Evolutionary conservation across 2,797 vertebrate genomes (phyloP), one percentile per base, ranked within the genome.

Genomic region (Lateolabrax maculatus): DNA sequence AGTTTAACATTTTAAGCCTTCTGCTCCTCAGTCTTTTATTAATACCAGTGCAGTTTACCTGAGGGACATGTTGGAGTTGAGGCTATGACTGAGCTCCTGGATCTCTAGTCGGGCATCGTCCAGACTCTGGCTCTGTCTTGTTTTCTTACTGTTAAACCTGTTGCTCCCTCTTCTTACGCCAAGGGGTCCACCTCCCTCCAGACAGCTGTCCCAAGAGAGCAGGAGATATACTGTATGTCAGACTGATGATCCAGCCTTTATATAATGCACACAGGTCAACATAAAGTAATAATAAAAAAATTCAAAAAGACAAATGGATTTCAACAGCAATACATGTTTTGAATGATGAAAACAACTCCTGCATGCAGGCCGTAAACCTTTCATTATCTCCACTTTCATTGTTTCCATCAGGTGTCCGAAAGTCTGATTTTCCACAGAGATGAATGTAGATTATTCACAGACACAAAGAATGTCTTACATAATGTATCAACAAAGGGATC

Each of bases 41-140:
- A 13, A 41, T 46, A 19, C 23, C 6, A 11, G 21, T n/a, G n/a
- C n/a, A 23, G 13, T 41, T 19, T 86, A 93, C 94, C 92, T 91
- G 78, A 70, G 25, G n/a, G 71, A 18, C 15, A 58, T 64, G 61
- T 34, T 92, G 77, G 84, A 75, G 21, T n/a, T 1, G 5, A 94
- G 67, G 53, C 31, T 56, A 15, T 16, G 74, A 52, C 69, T 79
- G 0, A 71, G 51, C 34, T 60, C 82, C 16, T 84, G 21, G 10
- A 72, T 64, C 2, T 82, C 64, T 1, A 49, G 80, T 2, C 65
- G 84, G 12, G 73, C 39, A 1, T 94, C 92, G 0, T 95, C 93
- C 78, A 94, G 70, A 55, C 78, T 94, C 41, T 62, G 80, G 6
- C 69, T 82, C 23, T 23, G 85, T 72, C 68, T 92, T 12, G 36